Base-by-base conservation (phyloP, 2,888 invertebrate species). In the Chirona hameri region DNA sequence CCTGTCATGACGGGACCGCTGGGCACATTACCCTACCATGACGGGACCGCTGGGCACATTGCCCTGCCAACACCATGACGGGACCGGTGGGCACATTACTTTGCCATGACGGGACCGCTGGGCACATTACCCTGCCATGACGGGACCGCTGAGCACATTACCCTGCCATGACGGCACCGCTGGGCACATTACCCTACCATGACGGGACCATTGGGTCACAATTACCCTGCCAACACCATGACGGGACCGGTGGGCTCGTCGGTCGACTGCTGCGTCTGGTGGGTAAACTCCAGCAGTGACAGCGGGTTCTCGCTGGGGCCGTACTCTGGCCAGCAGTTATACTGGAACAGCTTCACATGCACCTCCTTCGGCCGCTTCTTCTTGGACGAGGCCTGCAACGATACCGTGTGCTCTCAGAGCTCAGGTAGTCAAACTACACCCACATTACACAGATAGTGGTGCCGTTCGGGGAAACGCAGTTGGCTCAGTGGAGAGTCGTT, bases 251-350 rank as follows among this genome's bases (percentile, higher is more conserved):
- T 15, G 15, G 72, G 12, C 18, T 29, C 72, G 15, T 72, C 72
- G 31, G 15, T 3, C 18, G 27, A 9, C 31, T 29, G 31, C 9
- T 10, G 14, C 3, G 31, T 72, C 10, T 24, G 39, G 21, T 79
- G 87, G 94, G 98, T 95, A 89, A 98, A 98, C 86, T 95, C 94
- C 86, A 98, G 90, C 85, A 98, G 96, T 31, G 97, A 97, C 83
- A 98, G 90, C 9, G 97, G 96, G 90, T 97, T 97, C 87, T 95
- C 93, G 15, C 96, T 96, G 31, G 95, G 96, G 84, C 96, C 98
- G 89, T 98, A 98, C 90, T 98, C 98, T 0, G 97, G 97, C 98
- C 98, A 98, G 89, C 97, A 96, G 29, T 98, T 98, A 88, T 97
- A 98, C 89, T 98, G 98, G 89, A 96, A 98, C 88, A 98, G 98